phyloP scores from a whole-genome alignment of 2,888 invertebrate genomes.

The Volucella inanis region DNA sequence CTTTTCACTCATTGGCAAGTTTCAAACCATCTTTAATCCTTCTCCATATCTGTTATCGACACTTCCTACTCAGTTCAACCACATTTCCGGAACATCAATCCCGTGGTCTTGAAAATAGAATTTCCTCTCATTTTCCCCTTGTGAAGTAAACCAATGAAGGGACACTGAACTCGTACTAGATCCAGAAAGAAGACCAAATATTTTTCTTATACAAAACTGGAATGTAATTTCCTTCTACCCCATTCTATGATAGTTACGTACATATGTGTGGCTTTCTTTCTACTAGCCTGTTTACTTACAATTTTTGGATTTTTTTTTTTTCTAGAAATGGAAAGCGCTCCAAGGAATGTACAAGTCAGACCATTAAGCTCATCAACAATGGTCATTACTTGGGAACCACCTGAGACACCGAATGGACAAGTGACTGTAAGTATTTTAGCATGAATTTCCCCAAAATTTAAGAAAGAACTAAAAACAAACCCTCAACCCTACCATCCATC shows the following conservation, averaged over 20 bases:
- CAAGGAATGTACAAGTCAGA: conserved; percentile 95
- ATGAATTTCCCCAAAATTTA: conserved; percentile 6
- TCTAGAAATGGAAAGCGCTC: conserved; percentile 96
- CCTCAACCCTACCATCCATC: background rate
- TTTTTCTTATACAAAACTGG: background rate
- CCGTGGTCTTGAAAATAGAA: background rate
- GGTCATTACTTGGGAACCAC: conserved; percentile 99
- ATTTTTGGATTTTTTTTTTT: conserved; percentile 7
- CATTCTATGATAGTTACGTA: background rate
- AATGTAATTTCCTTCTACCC: conserved; percentile 27
- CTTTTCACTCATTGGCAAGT: background rate
- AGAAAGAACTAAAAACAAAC: background rate
- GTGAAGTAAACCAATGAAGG: conserved; percentile 2
- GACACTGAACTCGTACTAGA: background rate
- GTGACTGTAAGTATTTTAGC: conserved; percentile 90
- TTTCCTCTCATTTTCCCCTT: conserved; percentile 8
- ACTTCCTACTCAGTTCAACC: conserved; percentile 1
- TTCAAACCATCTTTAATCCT: background rate
- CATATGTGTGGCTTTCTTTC: background rate
- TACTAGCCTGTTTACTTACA: background rate
- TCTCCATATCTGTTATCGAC: conserved; percentile 10
- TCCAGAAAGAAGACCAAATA: background rate
- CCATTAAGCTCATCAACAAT: conserved; percentile 97
- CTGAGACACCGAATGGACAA: conserved; percentile 98
- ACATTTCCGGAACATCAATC: background rate